Evolutionary conservation across 2,888 invertebrate genomes (phyloP).

Genomic region (Cerastis rubricosa): DNA sequence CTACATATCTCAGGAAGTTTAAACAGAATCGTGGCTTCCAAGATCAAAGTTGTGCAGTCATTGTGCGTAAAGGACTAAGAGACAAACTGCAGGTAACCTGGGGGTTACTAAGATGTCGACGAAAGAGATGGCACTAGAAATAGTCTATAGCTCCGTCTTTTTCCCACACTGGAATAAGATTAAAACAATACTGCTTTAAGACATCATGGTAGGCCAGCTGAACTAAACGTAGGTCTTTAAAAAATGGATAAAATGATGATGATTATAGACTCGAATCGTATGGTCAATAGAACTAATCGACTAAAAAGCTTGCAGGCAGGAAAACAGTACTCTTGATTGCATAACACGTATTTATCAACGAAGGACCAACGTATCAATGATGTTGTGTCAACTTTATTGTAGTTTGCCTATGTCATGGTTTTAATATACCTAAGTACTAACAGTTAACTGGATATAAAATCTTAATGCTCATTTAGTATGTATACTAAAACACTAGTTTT

Average conservation of each 20-base stretch:
- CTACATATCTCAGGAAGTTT: not conserved
- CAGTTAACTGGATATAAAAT: not conserved
- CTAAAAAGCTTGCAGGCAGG: constrained; percentile 1
- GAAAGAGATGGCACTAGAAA: no score
- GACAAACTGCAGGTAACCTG: constrained; percentile 7
- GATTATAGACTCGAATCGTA: not conserved
- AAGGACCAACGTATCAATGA: not conserved
- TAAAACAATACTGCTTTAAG: no score
- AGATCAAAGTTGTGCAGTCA: not conserved
- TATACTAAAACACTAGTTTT: constrained; percentile 12
- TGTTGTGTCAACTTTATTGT: not conserved
- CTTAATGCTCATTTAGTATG: constrained; percentile 1
- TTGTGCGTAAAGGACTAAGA: not conserved
- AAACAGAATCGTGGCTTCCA: constrained; percentile 2
- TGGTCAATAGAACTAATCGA: constrained; percentile 5
- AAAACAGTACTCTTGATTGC: not conserved
- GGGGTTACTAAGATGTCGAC: no score
- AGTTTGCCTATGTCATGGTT: not conserved
- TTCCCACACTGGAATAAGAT: no score
- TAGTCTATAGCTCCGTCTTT: no score
- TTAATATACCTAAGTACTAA: not conserved
- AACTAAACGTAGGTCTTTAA: not conserved
- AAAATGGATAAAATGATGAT: constrained; percentile 11
- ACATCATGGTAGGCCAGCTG: no score
- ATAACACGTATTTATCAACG: not conserved